Evolutionary conservation across 2,113 vertebrate species (phyloP), one percentile per base, ranked within the genome.

Genomic region (Gambusia holbrooki): DNA sequence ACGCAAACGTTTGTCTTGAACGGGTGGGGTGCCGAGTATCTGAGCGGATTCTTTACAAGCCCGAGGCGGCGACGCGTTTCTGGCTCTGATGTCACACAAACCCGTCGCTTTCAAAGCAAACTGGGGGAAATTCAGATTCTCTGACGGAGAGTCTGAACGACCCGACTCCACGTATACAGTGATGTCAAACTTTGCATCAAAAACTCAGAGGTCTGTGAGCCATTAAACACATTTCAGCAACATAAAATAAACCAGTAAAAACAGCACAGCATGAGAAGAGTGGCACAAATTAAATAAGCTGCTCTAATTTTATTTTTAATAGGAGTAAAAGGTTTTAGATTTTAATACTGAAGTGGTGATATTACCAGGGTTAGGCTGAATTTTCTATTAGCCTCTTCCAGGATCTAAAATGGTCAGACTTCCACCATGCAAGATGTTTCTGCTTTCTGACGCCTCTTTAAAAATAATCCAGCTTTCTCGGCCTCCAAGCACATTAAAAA

Each of bases 1-100:
- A 82, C 77, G 76, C 84, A 90, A 92, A 92, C 77, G 51, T 88
- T 88, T 89, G 78, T 82, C 33, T 92, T 32, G 74, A 77, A 73
- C 90, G 62, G 80, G 80, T 83, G 40, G 10, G 33, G 14, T 54
- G 77, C 69, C 68, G 63, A 81, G 65, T 58, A 51, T 81, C 82
- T 64, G 79, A 3, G 54, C 30, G 10, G 76, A 83, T 83, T 82
- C 77, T 72, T 86, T 63, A 79, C 71, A 66, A 0, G 87, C 71
- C 73, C 69, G 1, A 10, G 69, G 66, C 73, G 58, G 73, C 67
- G 19, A 37, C 62, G 17, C 9, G 29, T 63, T 63, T 29, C 7
- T 58, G 51, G 51, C 25, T 58, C 51, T 58, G 51, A n/a, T n/a
- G 8, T 58, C 51, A 58, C 51, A 58, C 51, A 58, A 58, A n/a